A percentile compares a stretch with the other conserved stretches of the same genome.
phyloP scores from a whole-genome alignment of 2,113 vertebrate genomes.

The Myiozetetes cayanensis region DNA sequence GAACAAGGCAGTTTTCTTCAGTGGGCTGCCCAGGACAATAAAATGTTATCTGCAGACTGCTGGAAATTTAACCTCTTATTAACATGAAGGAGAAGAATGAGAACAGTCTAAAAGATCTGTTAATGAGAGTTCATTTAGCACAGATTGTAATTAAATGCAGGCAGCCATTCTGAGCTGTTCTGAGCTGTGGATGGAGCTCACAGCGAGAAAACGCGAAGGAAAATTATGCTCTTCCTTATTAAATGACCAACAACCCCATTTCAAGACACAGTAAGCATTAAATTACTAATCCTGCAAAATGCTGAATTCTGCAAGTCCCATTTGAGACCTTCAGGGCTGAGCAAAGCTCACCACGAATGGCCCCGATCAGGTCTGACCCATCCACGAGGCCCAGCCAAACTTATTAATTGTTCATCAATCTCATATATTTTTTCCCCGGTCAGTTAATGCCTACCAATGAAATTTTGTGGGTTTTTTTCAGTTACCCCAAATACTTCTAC shows the following conservation, averaged over 20 bases:
- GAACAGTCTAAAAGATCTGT: background rate
- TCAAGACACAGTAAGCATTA: background rate
- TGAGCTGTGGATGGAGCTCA: background rate
- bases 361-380: background rate
- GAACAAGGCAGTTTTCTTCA: background rate
- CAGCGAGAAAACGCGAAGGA: background rate
- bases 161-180: background rate
- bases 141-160: background rate
- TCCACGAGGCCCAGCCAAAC: background rate
- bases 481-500: background rate
- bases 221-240: background rate
- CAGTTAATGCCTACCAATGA: background rate
- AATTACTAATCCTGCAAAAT: background rate
- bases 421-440: background rate
- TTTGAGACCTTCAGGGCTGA: background rate
- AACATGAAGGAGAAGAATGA: background rate
- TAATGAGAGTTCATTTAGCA: background rate
- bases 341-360: background rate
- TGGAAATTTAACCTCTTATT: constrained; percentile 12
- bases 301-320: background rate
- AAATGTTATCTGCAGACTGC: background rate
- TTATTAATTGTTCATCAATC: background rate
- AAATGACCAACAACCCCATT: background rate
- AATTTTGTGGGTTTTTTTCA: background rate
- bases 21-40: background rate